Base-by-base conservation (phyloP, 2,888 invertebrate species). In the Molorchus minor region DNA sequence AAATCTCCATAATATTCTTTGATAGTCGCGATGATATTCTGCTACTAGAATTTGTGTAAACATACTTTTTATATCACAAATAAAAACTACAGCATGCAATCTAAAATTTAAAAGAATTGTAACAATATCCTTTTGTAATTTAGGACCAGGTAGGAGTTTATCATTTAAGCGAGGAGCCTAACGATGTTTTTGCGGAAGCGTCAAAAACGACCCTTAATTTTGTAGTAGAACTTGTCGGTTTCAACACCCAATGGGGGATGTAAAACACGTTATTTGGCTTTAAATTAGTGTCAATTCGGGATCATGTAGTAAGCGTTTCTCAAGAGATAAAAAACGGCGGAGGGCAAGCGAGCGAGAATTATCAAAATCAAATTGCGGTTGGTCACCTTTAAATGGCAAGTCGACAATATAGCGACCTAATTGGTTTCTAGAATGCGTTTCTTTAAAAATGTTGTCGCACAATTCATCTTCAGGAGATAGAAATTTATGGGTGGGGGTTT, bases 1-100 rank as follows among this genome's bases (percentile, higher is more conserved):
- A 17, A 38, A 38, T 38, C 16, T 13, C 38, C 38, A 38, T 12
- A 38, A 16, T 16, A 38, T 33, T 45, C 52, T 49, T 29, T 54
- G 33, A 44, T 44, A 44, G n/a, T 44, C 8, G 19, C 7, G 21
- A 29, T 44, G 44, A 1, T 29, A 15, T 44, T 21, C n/a, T n/a
- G 44, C 21, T 13, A 44, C 21, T 7, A 29, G 19, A 44, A 44
- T 44, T 44, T 44, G 44, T 2, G 44, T 43, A 10, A 43, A 43
- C 44, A 43, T 43, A 43, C 44, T 20, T 16, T 44, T 44, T 20
- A 44, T 44, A 15, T 20, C 44, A 21, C 21, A 1, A 10, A 21
- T 20, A 21, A 44, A 44, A 12, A 21, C 25, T 12, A 44, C 21
- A 12, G 21, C 2, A 12, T 44, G 44, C 10, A 44, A 20, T 12